Evolutionary conservation across 2,113 vertebrate genomes (phyloP), one percentile per base, ranked within the genome.

Genomic region (Leucopsar rothschildi): DNA sequence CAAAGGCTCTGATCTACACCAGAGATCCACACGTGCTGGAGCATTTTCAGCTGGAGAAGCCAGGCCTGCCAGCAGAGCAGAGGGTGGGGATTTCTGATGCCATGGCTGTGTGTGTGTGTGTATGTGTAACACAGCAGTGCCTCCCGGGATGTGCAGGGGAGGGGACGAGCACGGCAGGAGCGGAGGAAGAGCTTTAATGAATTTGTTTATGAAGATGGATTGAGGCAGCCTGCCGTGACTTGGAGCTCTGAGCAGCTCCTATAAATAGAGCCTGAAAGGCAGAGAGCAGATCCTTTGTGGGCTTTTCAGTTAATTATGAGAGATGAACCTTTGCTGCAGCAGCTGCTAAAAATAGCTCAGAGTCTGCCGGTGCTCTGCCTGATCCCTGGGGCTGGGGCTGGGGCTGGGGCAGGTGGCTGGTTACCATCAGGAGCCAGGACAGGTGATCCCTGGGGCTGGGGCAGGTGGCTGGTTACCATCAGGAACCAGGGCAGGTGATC

Each of bases 261-360:
- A 82, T 96, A 97, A 98, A 97, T 96, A 97, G 92, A 80, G 66
- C 49, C 70, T 68, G 64, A 83, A 76, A 93, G 94, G 92, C 90
- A 83, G 81, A 0, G 2, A 65, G 88, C 69, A 31, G 70, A 92
- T 96, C 94, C 92, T 95, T 92, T 72, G 50, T 83, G 56, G 70
- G 60, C 52, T 92, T 96, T 96, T 97, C 85, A 94, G 72, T 97
- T 97, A 98, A 96, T 95, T 93, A 95, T 93, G 92, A 86, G 97
- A 92, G 90, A 95, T 82, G 86, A 96, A 92, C 95, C 69, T 66
- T 89, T 9, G 25, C 52, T 90, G 85, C 59, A 81, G 68, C 90
- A 53, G 92, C 44, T 95, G 79, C 95, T 94, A 96, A 96, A 94
- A 97, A 96, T 94, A 96, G 45, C 35, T 70, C 12, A 22, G 85